These are phyloP conservation scores for Cryptocephalus primarius DNA, from an alignment of 2,888 invertebrate species.

Conservation along the genomic window DNA sequence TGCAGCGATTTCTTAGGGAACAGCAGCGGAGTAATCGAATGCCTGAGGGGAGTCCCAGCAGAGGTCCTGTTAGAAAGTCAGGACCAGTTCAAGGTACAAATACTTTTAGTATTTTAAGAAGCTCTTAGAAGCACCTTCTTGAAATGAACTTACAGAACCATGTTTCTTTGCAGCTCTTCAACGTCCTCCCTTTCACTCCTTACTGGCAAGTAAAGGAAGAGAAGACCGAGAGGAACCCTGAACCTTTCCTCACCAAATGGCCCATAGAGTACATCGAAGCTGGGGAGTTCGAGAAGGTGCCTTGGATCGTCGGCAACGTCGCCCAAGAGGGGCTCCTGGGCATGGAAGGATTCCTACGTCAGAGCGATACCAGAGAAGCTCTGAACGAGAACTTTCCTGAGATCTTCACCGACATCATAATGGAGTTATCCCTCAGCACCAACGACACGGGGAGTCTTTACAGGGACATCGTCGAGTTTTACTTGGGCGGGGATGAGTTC, in stretches of 20 bases:
- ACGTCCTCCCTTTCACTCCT: slow-evolving; percentile 39
- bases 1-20: slow-evolving; percentile 26
- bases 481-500: slow-evolving; percentile 15
- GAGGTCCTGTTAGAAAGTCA: slow-evolving; percentile 31
- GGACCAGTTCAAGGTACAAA: slow-evolving; percentile 37
- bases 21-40: slow-evolving; percentile 30
- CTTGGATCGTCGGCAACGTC: slow-evolving; percentile 40
- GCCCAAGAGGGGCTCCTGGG: slow-evolving; percentile 42
- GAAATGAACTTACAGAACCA: background rate
- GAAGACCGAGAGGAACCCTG: slow-evolving; percentile 23
- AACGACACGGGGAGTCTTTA: slow-evolving; percentile 14
- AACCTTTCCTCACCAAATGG: slow-evolving; percentile 38
- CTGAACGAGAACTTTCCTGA: slow-evolving; percentile 23
- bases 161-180: slow-evolving; percentile 32
- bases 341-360: slow-evolving; percentile 25
- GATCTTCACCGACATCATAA: slow-evolving; percentile 15
- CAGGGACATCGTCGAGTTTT: slow-evolving; percentile 19
- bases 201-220: slow-evolving; percentile 40
- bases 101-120: background rate
- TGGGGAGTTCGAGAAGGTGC: slow-evolving; percentile 36
- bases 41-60: slow-evolving; percentile 35
- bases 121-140: background rate
- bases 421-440: slow-evolving; percentile 16
- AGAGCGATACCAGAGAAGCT: slow-evolving; percentile 12
- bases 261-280: slow-evolving; percentile 33